A percentile compares a stretch with the other conserved stretches of the same genome.
Conservation (phyloP, 2,888 invertebrate genomes). For the Acrobasis suavella region DNA sequence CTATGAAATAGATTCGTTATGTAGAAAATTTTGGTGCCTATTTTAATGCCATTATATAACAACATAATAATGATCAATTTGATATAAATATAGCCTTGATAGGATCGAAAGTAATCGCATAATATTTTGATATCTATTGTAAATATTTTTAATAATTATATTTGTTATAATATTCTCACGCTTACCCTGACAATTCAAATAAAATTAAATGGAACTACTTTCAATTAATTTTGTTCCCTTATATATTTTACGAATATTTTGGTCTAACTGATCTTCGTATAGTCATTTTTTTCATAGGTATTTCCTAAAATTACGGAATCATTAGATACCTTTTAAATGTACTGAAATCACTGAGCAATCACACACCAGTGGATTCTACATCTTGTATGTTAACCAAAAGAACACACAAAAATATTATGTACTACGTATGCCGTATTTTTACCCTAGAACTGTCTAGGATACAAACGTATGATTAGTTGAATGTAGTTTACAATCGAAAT, state of each 20-base stretch:
- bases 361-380: background rate
- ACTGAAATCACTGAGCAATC: no score
- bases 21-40: constrained; percentile 8
- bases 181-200: background rate
- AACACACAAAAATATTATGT: constrained; percentile 3
- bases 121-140: constrained; percentile 8
- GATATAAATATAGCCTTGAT: background rate
- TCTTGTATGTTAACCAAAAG: constrained; percentile 9
- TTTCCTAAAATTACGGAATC: no score
- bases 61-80: constrained; percentile 2
- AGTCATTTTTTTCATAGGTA: no score
- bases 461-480: background rate
- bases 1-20: constrained; percentile 7
- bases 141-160: constrained; percentile 2
- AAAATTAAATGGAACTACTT: no score
- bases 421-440: constrained; percentile 4
- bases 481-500: constrained; percentile 8
- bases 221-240: no score
- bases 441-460: constrained; percentile 11
- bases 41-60: constrained; percentile 13
- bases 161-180: background rate
- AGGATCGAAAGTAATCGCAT: constrained; percentile 3
- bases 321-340: no score
- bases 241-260: no score
- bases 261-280: no score